A percentile compares a stretch with the other conserved stretches of the same genome.
These are phyloP conservation scores for Agrochola lychnidis DNA, from an alignment of 2,888 invertebrate genomes.

Conservation along the genomic window DNA sequence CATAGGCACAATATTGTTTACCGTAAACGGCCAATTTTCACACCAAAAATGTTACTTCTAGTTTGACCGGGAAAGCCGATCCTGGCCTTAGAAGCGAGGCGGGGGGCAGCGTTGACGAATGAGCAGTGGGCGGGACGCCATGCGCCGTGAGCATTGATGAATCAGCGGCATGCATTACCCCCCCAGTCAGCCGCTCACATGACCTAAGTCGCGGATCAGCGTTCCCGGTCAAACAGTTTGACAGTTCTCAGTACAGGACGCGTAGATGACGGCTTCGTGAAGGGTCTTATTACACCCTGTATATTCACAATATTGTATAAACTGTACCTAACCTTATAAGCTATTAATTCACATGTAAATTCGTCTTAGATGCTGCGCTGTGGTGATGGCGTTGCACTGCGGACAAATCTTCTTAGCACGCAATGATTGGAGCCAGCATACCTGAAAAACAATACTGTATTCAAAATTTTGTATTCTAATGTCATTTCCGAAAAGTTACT, in stretches of 20 bases:
- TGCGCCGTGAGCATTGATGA: too few relatives aligned
- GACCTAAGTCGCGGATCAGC: too few relatives aligned
- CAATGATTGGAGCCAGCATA: conserved; percentile 93
- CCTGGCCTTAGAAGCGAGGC: too few relatives aligned
- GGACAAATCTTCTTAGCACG: conserved; percentile 98
- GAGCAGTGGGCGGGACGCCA: too few relatives aligned
- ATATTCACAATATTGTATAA: not conserved
- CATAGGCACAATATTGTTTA: too few relatives aligned
- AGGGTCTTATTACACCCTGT: not conserved
- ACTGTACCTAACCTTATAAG: not conserved
- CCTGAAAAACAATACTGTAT: conserved; percentile 75
- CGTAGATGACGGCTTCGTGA: not conserved
- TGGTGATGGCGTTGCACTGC: conserved; percentile 98
- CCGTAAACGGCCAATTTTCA: too few relatives aligned
- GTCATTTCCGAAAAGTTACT: not conserved
- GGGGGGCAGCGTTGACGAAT: too few relatives aligned
- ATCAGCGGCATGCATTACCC: too few relatives aligned
- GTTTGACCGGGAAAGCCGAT: too few relatives aligned
- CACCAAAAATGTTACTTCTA: too few relatives aligned
- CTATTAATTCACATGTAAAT: conserved; percentile 94
- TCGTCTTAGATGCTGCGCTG: conserved; percentile 95
- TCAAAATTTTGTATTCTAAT: not conserved
- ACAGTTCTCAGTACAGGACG: not conserved
- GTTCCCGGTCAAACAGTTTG: too few relatives aligned
- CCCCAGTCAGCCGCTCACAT: too few relatives aligned